phyloP scores from a whole-genome alignment of 2,797 vertebrate species.

The Pachyuromys duprasi region DNA sequence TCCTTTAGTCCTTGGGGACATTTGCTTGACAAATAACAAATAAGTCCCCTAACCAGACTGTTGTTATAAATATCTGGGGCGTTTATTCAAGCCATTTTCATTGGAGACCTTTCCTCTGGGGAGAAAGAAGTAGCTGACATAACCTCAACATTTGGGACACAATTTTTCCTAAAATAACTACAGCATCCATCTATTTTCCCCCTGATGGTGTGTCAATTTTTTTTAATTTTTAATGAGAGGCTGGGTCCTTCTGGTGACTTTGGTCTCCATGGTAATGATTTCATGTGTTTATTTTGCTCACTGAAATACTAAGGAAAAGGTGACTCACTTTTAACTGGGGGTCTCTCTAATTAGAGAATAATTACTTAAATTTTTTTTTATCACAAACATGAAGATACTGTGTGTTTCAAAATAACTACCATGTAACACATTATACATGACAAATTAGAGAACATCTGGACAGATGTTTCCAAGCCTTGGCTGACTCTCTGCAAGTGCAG shows the following conservation, averaged over 20 bases:
- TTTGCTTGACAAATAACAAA: constrained; percentile 78
- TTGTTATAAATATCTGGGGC: constrained; percentile 76
- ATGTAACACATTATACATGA: constrained; percentile 72
- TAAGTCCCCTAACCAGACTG: constrained; percentile 67
- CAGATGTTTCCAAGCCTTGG: constrained; percentile 75
- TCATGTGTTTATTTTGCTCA: constrained; percentile 68
- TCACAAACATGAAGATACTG: constrained; percentile 67
- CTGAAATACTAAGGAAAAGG: constrained; percentile 74
- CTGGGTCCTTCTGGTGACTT: constrained; percentile 63
- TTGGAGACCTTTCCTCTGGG: constrained; percentile 37
- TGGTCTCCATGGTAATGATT: constrained; percentile 73
- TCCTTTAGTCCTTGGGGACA: constrained; percentile 71
- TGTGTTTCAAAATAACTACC: constrained; percentile 59
- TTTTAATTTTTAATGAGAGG: constrained; percentile 76
- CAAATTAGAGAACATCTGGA: constrained; percentile 77
- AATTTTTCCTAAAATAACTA: constrained; percentile 79
- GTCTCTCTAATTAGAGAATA: constrained; percentile 77
- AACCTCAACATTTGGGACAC: constrained; percentile 62
- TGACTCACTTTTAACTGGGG: constrained; percentile 80
- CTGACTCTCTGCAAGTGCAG: constrained; percentile 85
- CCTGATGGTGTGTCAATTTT: constrained; percentile 76
- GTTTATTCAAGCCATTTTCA: constrained; percentile 77
- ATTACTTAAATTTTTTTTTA: constrained; percentile 75
- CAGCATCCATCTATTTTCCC: constrained; percentile 69
- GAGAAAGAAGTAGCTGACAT: constrained; percentile 68